Conservation (phyloP, 2,797 vertebrate species). For the Iguana delicatissima region DNA sequence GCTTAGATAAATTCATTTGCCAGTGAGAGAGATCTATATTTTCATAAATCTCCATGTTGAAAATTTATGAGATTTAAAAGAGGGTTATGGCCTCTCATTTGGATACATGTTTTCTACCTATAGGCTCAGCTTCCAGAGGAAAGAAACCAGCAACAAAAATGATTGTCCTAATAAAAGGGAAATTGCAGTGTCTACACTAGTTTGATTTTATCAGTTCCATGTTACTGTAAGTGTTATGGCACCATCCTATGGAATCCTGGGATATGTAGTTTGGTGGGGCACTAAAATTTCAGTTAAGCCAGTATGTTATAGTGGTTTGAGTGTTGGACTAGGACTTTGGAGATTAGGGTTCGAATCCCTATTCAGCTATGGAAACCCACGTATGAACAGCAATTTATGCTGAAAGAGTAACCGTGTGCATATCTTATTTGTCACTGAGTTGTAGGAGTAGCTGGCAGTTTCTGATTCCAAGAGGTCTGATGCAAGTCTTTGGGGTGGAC, state of each 20-base stretch:
- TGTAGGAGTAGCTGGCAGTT: neutral
- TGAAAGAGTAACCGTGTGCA: neutral
- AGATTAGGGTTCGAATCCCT: too few species aligned
- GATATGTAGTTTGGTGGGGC: too few species aligned
- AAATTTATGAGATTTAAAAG: neutral
- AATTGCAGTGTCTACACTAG: constrained; percentile 50
- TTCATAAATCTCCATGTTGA: neutral
- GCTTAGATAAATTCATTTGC: neutral
- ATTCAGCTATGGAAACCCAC: too few species aligned
- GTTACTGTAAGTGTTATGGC: too few species aligned
- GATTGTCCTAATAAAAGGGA: constrained; percentile 49
- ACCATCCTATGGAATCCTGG: too few species aligned
- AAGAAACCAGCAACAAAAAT: constrained; percentile 19
- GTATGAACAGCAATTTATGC: neutral
- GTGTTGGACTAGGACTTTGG: too few species aligned
- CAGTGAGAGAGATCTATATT: neutral
- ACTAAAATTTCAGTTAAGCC: too few species aligned
- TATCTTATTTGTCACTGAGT: neutral
- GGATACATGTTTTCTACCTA: constrained; percentile 41
- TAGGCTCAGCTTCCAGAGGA: constrained; percentile 33
- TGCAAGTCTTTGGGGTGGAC: neutral
- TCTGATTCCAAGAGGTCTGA: neutral
- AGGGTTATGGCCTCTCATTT: neutral
- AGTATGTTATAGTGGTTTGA: too few species aligned
- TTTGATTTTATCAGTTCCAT: too few species aligned